Conservation (phyloP, 2,113 vertebrate genomes). For the Bungarus multicinctus region DNA sequence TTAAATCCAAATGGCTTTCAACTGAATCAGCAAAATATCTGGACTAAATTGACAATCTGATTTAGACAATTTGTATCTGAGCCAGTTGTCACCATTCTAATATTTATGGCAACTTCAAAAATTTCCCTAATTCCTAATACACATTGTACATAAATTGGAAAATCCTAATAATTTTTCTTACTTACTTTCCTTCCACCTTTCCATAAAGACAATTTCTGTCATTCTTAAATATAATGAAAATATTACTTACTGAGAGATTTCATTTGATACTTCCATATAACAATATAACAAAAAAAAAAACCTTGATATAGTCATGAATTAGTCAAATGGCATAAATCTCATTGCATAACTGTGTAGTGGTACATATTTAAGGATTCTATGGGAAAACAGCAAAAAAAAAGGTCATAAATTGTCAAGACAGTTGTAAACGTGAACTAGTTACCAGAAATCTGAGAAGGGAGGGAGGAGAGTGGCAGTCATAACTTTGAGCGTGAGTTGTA, state of each 20-base stretch:
- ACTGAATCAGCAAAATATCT: background rate
- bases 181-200: background rate
- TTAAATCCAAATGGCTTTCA: background rate
- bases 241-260: constrained; percentile 7
- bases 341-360: background rate
- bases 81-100: background rate
- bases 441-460: background rate
- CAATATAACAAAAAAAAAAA: constrained; percentile 25
- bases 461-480: background rate
- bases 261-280: background rate
- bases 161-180: background rate
- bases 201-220: constrained; percentile 35
- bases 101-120: background rate
- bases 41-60: background rate
- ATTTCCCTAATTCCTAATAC: background rate
- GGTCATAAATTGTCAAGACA: background rate
- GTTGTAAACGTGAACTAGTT: background rate
- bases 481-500: background rate
- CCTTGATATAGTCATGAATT: constrained; percentile 26
- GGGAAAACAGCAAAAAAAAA: background rate
- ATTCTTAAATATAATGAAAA: constrained; percentile 8
- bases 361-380: background rate
- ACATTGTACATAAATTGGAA: background rate
- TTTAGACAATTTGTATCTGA: background rate
- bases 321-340: background rate